phyloP scores from a whole-genome alignment of 2,888 invertebrate genomes.

The Dicyrtoma fusca region DNA sequence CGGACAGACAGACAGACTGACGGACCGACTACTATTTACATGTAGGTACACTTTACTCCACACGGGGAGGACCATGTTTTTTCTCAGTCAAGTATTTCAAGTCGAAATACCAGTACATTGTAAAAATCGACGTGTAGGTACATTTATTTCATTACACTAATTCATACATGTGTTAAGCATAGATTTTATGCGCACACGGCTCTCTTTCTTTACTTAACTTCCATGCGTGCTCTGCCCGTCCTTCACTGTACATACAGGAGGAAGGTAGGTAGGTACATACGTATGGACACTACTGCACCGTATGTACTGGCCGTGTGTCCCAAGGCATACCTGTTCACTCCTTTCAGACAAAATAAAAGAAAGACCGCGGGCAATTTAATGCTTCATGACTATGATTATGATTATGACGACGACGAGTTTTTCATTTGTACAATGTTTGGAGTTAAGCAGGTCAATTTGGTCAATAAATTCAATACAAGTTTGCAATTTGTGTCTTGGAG shows the following conservation, averaged over 20 bases:
- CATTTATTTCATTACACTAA: too few relatives aligned
- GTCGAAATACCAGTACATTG: too few relatives aligned
- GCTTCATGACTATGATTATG: slow-evolving; percentile 22
- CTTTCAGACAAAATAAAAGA: not conserved
- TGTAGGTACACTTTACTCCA: too few relatives aligned
- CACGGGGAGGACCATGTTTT: too few relatives aligned
- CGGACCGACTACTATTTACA: too few relatives aligned
- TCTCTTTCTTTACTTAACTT: not conserved
- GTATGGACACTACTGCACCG: not conserved
- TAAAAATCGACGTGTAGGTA: too few relatives aligned
- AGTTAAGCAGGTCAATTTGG: slow-evolving; percentile 33
- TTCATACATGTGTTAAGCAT: too few relatives aligned
- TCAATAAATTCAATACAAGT: slow-evolving; percentile 35
- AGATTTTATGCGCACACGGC: too few relatives aligned
- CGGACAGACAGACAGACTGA: too few relatives aligned
- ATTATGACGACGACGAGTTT: slow-evolving; percentile 11
- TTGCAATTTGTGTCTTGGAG: slow-evolving; percentile 35
- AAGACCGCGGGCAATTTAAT: slow-evolving; percentile 32
- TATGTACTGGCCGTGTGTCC: too few relatives aligned
- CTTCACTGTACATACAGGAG: not conserved
- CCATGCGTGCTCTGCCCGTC: not conserved
- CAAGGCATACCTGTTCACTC: not conserved
- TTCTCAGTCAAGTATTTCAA: too few relatives aligned
- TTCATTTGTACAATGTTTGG: slow-evolving; percentile 9
- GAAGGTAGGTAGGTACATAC: not conserved